Conservation (phyloP, 2,797 vertebrate genomes). For the Halcyon leucocephala region DNA sequence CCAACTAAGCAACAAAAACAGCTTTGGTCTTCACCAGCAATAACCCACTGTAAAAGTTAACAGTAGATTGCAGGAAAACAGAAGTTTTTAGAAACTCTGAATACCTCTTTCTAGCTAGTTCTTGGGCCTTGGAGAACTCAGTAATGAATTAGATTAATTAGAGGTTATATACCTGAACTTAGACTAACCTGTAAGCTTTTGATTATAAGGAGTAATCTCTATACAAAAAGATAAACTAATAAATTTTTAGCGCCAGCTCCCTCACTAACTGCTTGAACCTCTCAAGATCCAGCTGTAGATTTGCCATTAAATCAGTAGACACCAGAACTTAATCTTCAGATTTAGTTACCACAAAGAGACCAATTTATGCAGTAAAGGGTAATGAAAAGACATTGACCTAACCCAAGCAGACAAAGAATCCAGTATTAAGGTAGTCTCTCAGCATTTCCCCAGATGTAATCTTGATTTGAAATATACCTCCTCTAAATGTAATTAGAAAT, state of each 20-base stretch:
- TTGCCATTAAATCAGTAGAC: neutral
- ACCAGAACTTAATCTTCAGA: neutral
- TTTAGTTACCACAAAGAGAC: neutral
- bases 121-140: neutral
- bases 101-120: neutral
- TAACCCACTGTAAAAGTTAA: neutral
- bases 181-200: neutral
- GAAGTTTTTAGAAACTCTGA: neutral
- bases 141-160: neutral
- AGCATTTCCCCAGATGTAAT: neutral
- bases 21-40: neutral
- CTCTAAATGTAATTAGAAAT: neutral
- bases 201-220: neutral
- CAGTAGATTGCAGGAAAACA: neutral
- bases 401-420: neutral
- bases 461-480: neutral
- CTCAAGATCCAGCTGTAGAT: neutral
- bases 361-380: neutral
- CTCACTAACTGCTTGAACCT: neutral
- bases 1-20: neutral
- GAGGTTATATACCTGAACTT: neutral
- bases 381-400: accelerated
- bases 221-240: neutral
- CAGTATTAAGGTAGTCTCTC: neutral
- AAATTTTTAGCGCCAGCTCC: neutral